Base-by-base conservation (phyloP, 2,888 invertebrate genomes). In the Sisyra terminalis region DNA sequence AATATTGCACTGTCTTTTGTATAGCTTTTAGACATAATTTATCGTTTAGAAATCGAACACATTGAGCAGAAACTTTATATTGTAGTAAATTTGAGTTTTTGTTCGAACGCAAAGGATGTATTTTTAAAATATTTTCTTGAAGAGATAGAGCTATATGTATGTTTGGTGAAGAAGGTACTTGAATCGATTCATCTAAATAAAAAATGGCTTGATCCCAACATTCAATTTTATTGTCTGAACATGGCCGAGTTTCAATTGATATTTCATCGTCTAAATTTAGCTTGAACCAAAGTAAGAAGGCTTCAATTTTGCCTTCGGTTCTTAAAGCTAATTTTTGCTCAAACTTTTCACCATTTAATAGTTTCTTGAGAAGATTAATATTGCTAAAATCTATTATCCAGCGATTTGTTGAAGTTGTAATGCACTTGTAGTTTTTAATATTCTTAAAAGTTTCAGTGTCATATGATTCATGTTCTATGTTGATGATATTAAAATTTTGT, bases 131-230 rank as follows among this genome's bases (percentile, higher is more conserved):
- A 24, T 69, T 65, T 37, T 57, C 53, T 45, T 59, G 56, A 50
- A 66, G 57, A 35, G 60, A 55, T 49, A 69, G 58, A 45, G 61
- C 50, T 43, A 64, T 46, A 45, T 56, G 51, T 42, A 67, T 45
- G 15, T 50, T 51, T 32, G 64, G 56, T 48, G 61, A 55, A 46
- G 58, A 46, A 40, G 54, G 47, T 2, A 62, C 48, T 5, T 15
- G 3, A 11, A 58, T 42, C 2, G 71, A 66, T 48, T 66, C 53
- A 40, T 64, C 59, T 45, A 73, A 60, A 58, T 71, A 75, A 55
- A 78, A 81, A 31, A 86, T 64, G 6, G 81, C 82, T 55, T 83
- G 81, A 54, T 86, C 83, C 86, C 86, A 87, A 51, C 83, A 83
- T 46, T 68, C 64, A 3, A 67, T 64, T 48, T 63, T 58, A 2